Conservation (phyloP, 2,888 invertebrate species). For the Campoletis raptor region DNA sequence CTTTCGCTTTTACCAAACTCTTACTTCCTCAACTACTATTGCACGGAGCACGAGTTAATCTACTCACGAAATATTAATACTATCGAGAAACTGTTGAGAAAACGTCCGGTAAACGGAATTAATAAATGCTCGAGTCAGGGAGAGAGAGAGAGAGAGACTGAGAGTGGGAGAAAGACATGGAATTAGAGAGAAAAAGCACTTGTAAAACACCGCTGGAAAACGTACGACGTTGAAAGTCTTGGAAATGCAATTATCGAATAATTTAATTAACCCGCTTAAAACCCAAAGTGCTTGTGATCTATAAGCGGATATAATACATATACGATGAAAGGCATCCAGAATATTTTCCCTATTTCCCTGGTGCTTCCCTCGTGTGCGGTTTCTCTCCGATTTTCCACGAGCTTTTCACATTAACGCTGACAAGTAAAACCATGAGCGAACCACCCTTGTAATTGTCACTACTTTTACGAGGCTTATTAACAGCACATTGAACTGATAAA, state of each 20-base stretch:
- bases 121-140: neutral
- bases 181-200: neutral
- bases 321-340: conserved; percentile 3
- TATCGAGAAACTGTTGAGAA: conserved; percentile 8
- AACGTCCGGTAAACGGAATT: conserved; percentile 31
- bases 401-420: conserved; percentile 27
- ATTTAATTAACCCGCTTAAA: conserved; percentile 29
- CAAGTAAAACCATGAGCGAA: conserved; percentile 17
- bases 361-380: neutral
- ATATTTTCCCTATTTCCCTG: conserved; percentile 2
- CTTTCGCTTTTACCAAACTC: neutral
- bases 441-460: conserved; percentile 29
- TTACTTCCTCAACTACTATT: neutral
- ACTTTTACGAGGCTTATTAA: conserved; percentile 23
- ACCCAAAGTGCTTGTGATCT: neutral
- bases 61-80: conserved; percentile 1
- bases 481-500: conserved; percentile 18
- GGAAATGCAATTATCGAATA: conserved; percentile 43
- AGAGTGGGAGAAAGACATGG: neutral
- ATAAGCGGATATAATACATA: conserved; percentile 20
- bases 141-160: neutral
- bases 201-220: neutral
- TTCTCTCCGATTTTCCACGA: conserved; percentile 1
- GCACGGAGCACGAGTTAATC: neutral
- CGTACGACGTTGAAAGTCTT: conserved; percentile 11